Evolutionary conservation across 1,140 invertebrate species (phyloP).

Genomic region (Fopius arisanus): DNA sequence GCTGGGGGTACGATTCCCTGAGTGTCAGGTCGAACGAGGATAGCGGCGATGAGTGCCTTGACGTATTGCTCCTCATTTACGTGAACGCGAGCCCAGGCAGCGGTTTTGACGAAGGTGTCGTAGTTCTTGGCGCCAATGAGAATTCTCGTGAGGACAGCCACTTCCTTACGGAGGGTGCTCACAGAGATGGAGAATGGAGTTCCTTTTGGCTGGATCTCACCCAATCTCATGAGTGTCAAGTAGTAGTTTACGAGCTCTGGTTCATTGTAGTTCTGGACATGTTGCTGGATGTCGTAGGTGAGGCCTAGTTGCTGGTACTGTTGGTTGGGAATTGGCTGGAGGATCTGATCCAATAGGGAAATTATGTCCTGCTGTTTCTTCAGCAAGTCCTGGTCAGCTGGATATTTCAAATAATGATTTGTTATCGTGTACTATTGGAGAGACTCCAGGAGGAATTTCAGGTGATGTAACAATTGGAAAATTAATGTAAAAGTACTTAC

Average conservation of each 20-base stretch:
- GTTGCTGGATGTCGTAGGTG: constrained; percentile 50
- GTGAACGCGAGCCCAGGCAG: constrained; percentile 59
- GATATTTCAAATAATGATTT: background rate
- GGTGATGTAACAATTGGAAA: too few relatives aligned
- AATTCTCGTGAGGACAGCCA: constrained; percentile 53
- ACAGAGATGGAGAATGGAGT: constrained; percentile 47
- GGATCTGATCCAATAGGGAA: constrained; percentile 70
- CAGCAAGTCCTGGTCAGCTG: constrained; percentile 68
- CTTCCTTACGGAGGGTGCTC: constrained; percentile 55
- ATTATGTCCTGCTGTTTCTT: constrained; percentile 71
- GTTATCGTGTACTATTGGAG: too few relatives aligned
- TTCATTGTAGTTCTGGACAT: constrained; percentile 47
- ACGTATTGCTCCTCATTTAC: constrained; percentile 62
- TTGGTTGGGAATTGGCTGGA: constrained; percentile 59
- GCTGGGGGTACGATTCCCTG: constrained; percentile 61
- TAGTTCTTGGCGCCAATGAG: constrained; percentile 62
- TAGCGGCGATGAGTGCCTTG: constrained; percentile 54
- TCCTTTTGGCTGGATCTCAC: constrained; percentile 53
- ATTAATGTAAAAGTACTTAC: too few relatives aligned
- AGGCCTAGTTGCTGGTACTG: constrained; percentile 51
- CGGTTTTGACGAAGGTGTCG: constrained; percentile 56
- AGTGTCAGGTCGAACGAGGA: constrained; percentile 58
- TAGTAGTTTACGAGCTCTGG: constrained; percentile 52
- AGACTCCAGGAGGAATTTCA: too few relatives aligned
- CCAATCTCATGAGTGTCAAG: constrained; percentile 43